Base-by-base conservation (phyloP, 2,888 invertebrate genomes). In the Enoplolaimus lenunculus region DNA sequence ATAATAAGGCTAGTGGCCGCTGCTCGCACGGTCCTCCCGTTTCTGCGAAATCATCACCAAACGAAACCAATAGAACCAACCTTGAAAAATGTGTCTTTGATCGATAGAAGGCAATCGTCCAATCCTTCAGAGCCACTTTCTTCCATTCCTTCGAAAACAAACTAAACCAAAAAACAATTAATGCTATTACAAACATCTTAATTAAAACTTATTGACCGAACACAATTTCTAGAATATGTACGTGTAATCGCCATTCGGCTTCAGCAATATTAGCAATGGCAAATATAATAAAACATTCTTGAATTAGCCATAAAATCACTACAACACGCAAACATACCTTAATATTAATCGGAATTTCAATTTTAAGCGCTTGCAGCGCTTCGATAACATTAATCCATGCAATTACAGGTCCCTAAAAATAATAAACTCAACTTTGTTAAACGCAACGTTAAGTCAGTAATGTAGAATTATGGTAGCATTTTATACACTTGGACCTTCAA, bases 91-190 rank as follows among this genome's bases (percentile, higher is more conserved):
- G 86, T 86, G 75, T 89, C 87, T 79, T 89, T 89, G 75, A 86
- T 84, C 0, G 85, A 81, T 75, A 84, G 83, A 0, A 98, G 84
- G 13, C 94, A 83, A 0, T 89, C 90, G 81, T 94, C 93, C 31
- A 98, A 84, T n/a, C 97, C 97, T 80, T 90, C 90, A 72, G 94
- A 95, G 2, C 95, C 95, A 73, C 89, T 90, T 81, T 98, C 97
- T 82, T 97, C 97, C 97, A 98, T 98, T 70, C 93, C 93, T 85
- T 98, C 97, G 80, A 97, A 90, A 21, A 91, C 87, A 82, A 97
- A 95, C 86, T 88, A 77, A 60, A 21, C 13, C 35, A 34, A 45
- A 68, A 60, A 2, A 29, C 13, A 26, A 7, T 7, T 29, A n/a
- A 66, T n/a, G 7, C 29, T 26, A 66, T 21, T 21, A 70, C 21